phyloP scores from a whole-genome alignment of 1,140 invertebrate species.

The Hycleus phaleratus region DNA sequence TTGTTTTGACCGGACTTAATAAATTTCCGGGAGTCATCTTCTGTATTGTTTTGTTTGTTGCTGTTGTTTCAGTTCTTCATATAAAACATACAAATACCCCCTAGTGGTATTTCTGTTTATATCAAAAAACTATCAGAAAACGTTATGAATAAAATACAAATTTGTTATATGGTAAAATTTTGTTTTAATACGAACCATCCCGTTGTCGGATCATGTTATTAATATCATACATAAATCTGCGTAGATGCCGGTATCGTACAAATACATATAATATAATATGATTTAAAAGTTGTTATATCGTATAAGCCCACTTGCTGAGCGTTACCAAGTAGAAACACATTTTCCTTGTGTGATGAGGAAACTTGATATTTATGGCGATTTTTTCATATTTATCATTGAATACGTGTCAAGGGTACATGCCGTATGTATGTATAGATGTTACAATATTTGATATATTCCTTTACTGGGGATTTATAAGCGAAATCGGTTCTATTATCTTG shows the following conservation, averaged over 20 bases:
- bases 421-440: no score
- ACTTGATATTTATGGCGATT: slow-evolving; percentile 5
- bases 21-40: slow-evolving; percentile 9
- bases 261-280: background rate
- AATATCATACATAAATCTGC: slow-evolving; percentile 12
- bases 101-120: slow-evolving; percentile 11
- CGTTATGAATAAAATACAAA: slow-evolving; percentile 22
- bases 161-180: slow-evolving; percentile 21
- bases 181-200: slow-evolving; percentile 1
- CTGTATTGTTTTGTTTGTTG: background rate
- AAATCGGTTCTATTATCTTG: no score
- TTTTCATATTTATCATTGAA: background rate
- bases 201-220: slow-evolving; percentile 11
- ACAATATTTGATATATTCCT: no score
- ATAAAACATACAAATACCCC: background rate
- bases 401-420: no score
- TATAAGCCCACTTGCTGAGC: background rate
- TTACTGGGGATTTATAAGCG: no score
- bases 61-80: no score
- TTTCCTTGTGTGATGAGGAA: background rate
- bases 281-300: no score
- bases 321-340: slow-evolving; percentile 2
- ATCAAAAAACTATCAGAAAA: slow-evolving; percentile 20
- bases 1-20: background rate
- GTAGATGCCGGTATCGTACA: slow-evolving; percentile 5